phyloP scores from a whole-genome alignment of 2,888 invertebrate genomes.

The Listrodromus nycthemerus region DNA sequence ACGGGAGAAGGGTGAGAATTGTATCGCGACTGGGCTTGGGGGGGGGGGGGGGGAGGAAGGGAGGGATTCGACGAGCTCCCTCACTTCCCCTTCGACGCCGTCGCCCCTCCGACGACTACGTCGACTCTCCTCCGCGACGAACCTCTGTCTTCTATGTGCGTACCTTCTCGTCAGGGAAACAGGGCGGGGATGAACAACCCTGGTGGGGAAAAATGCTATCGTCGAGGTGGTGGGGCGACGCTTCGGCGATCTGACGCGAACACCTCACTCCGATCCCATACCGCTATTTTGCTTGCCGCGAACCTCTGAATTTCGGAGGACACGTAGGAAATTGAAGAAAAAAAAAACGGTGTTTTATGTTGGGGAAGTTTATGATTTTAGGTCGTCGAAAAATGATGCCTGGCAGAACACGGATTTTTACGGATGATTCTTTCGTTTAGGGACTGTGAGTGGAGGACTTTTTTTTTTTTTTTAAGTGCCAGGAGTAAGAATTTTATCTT shows the following conservation, averaged over 20 bases:
- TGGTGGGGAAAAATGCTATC: slow-evolving; percentile 66
- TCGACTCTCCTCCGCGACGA: slow-evolving; percentile 64
- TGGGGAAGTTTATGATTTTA: too few species aligned
- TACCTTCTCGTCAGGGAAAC: too few species aligned
- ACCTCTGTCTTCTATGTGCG: slow-evolving; percentile 63
- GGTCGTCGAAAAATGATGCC: too few species aligned
- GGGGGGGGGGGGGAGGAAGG: slow-evolving; percentile 66
- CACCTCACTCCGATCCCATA: slow-evolving; percentile 73
- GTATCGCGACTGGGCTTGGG: slow-evolving; percentile 38
- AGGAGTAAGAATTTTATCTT: too few species aligned
- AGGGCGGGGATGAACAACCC: slow-evolving; percentile 31
- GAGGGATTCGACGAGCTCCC: slow-evolving; percentile 56
- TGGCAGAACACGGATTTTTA: too few species aligned
- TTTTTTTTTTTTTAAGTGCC: too few species aligned
- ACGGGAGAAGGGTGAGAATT: slow-evolving; percentile 57
- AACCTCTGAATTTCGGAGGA: slow-evolving; percentile 33
- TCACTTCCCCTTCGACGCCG: slow-evolving; percentile 70
- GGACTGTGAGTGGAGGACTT: too few species aligned
- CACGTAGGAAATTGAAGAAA: background rate
- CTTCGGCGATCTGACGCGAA: slow-evolving; percentile 72
- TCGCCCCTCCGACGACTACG: slow-evolving; percentile 20
- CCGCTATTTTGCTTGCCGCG: slow-evolving; percentile 47
- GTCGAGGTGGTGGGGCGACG: slow-evolving; percentile 69
- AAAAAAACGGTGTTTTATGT: too few species aligned
- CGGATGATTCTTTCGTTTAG: too few species aligned